Base-by-base conservation (phyloP, 2,113 vertebrate species). In the Clupea harengus region DNA sequence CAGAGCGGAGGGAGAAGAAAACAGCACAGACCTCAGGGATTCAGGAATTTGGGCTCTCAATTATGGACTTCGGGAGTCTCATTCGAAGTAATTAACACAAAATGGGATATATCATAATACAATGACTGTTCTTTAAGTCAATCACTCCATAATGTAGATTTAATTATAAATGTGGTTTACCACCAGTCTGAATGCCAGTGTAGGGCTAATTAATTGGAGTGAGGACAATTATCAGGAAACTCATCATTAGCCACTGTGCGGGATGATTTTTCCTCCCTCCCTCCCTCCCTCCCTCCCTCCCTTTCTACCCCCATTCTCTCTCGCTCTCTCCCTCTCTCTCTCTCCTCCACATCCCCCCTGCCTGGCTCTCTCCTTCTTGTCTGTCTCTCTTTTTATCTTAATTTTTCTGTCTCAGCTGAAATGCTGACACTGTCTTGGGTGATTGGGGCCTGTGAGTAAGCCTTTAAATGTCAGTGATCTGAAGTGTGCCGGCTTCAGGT, bases 391-490 rank as follows among this genome's bases (percentile, higher is more conserved):
- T 87, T 45, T 52, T 89, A 89, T 92, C 87, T 89, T 88, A 86
- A 90, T 89, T 91, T 88, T 67, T 83, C 67, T 89, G 82, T 89
- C 81, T 84, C 28, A 81, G 57, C 57, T 89, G 86, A 90, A 92
- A 89, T 87, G 80, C 87, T 88, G 90, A 89, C 91, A 90, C 85
- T 18, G 87, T 88, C 50, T 57, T 60, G 44, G 83, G 87, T 67
- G 85, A 87, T 89, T 88, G 84, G 82, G 85, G 86, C 88, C 88
- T 87, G 80, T 89, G 89, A 92, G 88, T 75, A 64, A 92, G 89
- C 88, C 86, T 91, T 72, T 87, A 92, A 93, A 92, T 91, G 90
- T 94, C 92, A 89, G 85, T 88, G 90, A 92, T 91, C 90, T 87
- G 88, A 88, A 85, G 86, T 87, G 52, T 83, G 81, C 64, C 9